These are phyloP conservation scores for Lithobates sylvaticus DNA, from an alignment of 2,797 vertebrate species.

Conservation along the genomic window DNA sequence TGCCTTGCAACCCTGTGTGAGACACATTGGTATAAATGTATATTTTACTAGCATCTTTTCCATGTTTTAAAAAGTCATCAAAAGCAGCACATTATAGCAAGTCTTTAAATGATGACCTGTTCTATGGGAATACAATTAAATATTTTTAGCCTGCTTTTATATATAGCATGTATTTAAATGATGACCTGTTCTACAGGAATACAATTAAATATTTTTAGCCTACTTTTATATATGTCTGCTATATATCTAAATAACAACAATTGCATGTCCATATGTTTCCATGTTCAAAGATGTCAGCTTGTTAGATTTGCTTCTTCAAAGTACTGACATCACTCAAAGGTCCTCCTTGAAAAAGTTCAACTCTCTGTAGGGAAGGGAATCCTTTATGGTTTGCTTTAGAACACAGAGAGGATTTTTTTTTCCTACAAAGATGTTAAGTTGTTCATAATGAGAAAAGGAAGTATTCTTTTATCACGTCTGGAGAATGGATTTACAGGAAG, in stretches of 20 bases:
- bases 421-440: conserved; percentile 56
- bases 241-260: conserved; percentile 50
- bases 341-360: conserved; percentile 56
- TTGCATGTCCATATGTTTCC: conserved; percentile 30
- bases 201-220: not conserved
- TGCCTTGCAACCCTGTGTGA: no score
- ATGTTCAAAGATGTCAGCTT: conserved; percentile 53
- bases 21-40: no score
- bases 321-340: conserved; percentile 50
- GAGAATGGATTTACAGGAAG: not conserved
- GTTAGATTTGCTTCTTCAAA: conserved; percentile 57
- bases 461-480: conserved; percentile 31
- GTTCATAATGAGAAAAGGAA: conserved; percentile 39
- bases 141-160: conserved; percentile 3
- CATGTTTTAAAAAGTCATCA: not conserved
- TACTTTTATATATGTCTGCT: conserved; percentile 21
- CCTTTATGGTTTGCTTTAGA: conserved; percentile 44
- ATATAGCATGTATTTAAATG: not conserved
- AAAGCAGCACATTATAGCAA: not conserved
- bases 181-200: no score
- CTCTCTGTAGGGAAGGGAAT: conserved; percentile 51
- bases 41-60: no score
- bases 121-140: no score
- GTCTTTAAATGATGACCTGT: no score
- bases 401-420: conserved; percentile 42